These are phyloP conservation scores for Anthopleura sola DNA, from an alignment of 64 coral and sea anemone genomes.

Conservation along the genomic window DNA sequence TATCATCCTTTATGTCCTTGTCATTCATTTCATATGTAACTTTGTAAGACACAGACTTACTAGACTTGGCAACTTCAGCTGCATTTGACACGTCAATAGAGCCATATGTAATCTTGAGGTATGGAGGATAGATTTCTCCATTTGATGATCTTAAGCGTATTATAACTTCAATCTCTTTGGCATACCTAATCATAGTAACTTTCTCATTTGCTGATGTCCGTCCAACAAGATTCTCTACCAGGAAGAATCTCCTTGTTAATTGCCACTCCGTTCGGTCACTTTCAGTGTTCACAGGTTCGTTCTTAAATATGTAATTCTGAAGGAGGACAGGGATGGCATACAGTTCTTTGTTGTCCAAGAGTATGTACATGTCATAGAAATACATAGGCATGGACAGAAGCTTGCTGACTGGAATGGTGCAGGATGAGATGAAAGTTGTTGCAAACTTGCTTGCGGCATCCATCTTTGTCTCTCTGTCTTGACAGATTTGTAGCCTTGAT, in stretches of 20 bases:
- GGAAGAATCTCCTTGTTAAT: constrained; percentile 74
- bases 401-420: constrained; percentile 53
- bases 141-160: constrained; percentile 71
- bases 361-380: constrained; percentile 82
- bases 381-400: constrained; percentile 58
- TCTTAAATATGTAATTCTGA: constrained; percentile 63
- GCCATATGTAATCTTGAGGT: constrained; percentile 66
- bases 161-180: constrained; percentile 59
- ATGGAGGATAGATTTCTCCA: constrained; percentile 89
- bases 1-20: constrained; percentile 58
- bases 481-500: constrained; percentile 56
- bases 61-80: constrained; percentile 30
- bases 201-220: constrained; percentile 3
- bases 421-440: constrained; percentile 78
- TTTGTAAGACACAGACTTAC: constrained; percentile 56
- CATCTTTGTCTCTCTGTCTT: constrained; percentile 77
- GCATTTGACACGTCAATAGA: constrained; percentile 71
- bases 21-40: constrained; percentile 88
- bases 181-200: constrained; percentile 69
- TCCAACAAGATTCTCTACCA: constrained; percentile 81
- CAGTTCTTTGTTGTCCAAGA: constrained; percentile 25
- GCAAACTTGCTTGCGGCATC: constrained; percentile 86
- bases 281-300: constrained; percentile 57
- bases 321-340: constrained; percentile 82
- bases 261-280: constrained; percentile 63